Evolutionary conservation across 2,888 invertebrate species (phyloP).

Genomic region (Drosophila meridiana): DNA sequence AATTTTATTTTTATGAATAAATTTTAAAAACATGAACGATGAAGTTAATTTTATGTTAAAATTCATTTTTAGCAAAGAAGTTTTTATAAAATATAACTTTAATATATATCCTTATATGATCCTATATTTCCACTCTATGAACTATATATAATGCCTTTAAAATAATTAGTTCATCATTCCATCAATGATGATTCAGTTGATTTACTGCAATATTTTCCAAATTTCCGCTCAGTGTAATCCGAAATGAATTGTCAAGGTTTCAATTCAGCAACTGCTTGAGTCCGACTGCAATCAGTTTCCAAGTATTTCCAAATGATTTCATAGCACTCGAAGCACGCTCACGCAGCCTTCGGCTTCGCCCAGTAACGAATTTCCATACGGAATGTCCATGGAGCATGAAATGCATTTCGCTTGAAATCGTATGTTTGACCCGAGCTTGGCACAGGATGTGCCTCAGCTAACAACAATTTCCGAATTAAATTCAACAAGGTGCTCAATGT

Average conservation of each 20-base stretch:
- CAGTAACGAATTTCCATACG: conserved; percentile 21
- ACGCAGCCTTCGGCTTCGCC: conserved; percentile 7
- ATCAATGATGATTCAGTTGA: too few species aligned
- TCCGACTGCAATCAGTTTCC: conserved; percentile 11
- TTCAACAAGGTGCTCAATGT: conserved; percentile 43
- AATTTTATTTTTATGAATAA: too few species aligned
- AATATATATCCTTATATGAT: too few species aligned
- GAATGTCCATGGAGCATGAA: conserved; percentile 44
- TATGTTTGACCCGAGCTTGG: conserved; percentile 30
- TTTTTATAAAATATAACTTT: too few species aligned
- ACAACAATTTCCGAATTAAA: conserved; percentile 49
- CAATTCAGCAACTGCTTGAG: neutral
- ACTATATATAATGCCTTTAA: too few species aligned
- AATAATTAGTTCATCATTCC: too few species aligned
- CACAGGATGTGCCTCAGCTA: conserved; percentile 14
- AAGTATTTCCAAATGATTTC: conserved; percentile 17
- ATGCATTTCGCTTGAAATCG: conserved; percentile 51
- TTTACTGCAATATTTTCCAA: too few species aligned
- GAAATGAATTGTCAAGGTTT: neutral
- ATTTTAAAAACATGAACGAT: too few species aligned
- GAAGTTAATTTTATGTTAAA: too few species aligned
- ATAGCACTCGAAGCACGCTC: neutral
- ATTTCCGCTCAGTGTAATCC: conserved; percentile 1
- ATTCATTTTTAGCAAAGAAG: too few species aligned
- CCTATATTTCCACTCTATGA: too few species aligned